These are phyloP conservation scores for Pelochelys cantorii DNA, from an alignment of 2,797 vertebrate species.

Conservation along the genomic window DNA sequence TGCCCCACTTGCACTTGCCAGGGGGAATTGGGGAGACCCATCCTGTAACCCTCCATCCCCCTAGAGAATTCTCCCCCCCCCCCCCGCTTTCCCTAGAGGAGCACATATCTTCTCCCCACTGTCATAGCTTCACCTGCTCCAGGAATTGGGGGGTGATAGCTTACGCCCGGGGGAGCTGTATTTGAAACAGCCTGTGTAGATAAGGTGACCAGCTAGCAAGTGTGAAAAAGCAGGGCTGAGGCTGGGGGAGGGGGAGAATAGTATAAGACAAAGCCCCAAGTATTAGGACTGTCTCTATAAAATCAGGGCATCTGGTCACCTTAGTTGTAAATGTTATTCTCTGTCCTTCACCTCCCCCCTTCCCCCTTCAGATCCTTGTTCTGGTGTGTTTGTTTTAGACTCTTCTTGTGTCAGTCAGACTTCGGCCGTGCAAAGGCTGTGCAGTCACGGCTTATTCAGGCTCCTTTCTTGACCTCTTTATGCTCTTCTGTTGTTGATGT, in stretches of 20 bases:
- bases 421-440: neutral
- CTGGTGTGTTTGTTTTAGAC: neutral
- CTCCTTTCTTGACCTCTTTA: neutral
- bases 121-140: neutral
- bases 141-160: neutral
- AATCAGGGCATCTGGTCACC: neutral
- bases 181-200: neutral
- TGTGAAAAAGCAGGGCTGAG: neutral
- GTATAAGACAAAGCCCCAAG: neutral
- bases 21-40: neutral
- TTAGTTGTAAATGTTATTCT: neutral
- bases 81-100: neutral
- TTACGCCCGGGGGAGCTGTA: neutral
- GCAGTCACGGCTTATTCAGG: neutral
- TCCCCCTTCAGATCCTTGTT: neutral
- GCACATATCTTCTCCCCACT: no score
- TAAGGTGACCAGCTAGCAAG: neutral
- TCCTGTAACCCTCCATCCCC: neutral
- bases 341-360: no score
- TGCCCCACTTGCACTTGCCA: neutral
- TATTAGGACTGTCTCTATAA: neutral
- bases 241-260: neutral
- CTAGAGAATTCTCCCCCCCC: no score
- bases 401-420: neutral
- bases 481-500: neutral